These are phyloP conservation scores for Meloidogyne floridensis DNA, from an alignment of 1,140 invertebrate species.

Conservation along the genomic window DNA sequence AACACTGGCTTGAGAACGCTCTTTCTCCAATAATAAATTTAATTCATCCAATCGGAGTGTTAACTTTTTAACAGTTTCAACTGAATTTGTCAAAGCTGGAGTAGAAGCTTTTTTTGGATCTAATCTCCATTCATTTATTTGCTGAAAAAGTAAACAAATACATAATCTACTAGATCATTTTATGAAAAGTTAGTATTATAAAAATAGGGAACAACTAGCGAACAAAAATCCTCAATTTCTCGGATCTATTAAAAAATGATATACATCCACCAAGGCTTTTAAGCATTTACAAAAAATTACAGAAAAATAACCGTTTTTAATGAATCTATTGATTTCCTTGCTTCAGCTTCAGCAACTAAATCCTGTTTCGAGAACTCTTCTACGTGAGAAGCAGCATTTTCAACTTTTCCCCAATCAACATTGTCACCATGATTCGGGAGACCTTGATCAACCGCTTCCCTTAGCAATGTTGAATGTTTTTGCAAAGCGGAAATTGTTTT, in stretches of 20 bases:
- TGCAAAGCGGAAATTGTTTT: slow-evolving; percentile 56
- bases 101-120: slow-evolving; percentile 43
- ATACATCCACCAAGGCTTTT: no score
- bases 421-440: slow-evolving; percentile 31
- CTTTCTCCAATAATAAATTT: slow-evolving; percentile 61
- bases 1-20: slow-evolving; percentile 66
- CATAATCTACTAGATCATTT: no score
- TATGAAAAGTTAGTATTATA: no score
- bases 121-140: background rate
- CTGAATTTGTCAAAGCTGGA: slow-evolving; percentile 54
- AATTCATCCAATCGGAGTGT: slow-evolving; percentile 56
- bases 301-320: slow-evolving; percentile 43
- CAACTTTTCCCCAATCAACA: slow-evolving; percentile 51
- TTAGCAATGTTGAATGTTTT: slow-evolving; percentile 49
- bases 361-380: slow-evolving; percentile 48
- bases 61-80: slow-evolving; percentile 59
- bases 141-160: slow-evolving; percentile 15
- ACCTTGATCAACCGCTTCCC: slow-evolving; percentile 53
- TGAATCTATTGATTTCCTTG: slow-evolving; percentile 52
- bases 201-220: no score
- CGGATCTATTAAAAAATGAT: no score
- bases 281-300: no score
- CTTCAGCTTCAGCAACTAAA: slow-evolving; percentile 37
- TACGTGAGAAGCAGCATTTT: slow-evolving; percentile 42
- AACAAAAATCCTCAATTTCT: no score